Evolutionary conservation across 2,113 vertebrate species (phyloP).

Genomic region (Trematomus loennbergii): DNA sequence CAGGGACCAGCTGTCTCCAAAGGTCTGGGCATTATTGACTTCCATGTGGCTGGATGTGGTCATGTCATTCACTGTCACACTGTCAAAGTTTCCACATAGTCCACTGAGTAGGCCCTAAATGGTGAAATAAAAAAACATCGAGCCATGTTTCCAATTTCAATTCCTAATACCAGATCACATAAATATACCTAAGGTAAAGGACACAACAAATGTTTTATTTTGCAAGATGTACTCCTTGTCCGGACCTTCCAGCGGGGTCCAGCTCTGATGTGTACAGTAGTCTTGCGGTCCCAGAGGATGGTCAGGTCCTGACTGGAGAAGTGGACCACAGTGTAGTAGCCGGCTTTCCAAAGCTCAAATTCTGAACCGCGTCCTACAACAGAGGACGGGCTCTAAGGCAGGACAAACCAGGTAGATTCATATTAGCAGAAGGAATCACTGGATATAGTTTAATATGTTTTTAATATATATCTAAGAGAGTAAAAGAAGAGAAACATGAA

Average conservation of each 20-base stretch:
- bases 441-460: not conserved
- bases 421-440: not conserved
- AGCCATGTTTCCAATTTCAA: not conserved
- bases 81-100: conserved; percentile 98
- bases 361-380: conserved; percentile 85
- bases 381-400: conserved; percentile 81
- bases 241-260: conserved; percentile 96
- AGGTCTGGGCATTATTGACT: conserved; percentile 95
- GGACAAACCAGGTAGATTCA: conserved; percentile 8
- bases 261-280: conserved; percentile 94
- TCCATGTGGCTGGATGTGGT: conserved; percentile 98
- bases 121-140: not conserved
- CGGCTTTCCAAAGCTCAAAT: conserved; percentile 94
- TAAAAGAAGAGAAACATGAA: not conserved
- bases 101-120: conserved; percentile 91
- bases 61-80: conserved; percentile 97
- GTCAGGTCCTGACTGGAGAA: conserved; percentile 93
- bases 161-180: not conserved
- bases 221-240: not conserved
- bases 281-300: conserved; percentile 97
- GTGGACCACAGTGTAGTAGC: conserved; percentile 92
- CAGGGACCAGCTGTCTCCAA: conserved; percentile 97
- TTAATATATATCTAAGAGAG: not conserved
- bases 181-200: not conserved
- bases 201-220: not conserved